phyloP scores from a whole-genome alignment of 2,888 invertebrate species.

The Hololepta plana region DNA sequence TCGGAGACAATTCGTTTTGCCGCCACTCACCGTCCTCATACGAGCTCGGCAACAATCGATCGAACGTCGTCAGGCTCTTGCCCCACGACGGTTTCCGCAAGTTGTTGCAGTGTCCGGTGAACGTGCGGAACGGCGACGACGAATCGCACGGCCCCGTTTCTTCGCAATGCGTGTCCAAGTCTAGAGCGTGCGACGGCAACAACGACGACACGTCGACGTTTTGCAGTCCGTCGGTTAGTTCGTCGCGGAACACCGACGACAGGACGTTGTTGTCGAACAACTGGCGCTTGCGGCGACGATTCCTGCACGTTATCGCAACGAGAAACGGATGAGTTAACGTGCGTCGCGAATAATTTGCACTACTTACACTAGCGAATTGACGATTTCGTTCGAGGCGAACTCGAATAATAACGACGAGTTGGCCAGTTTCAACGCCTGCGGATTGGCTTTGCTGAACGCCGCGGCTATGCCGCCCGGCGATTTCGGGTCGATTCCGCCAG shows the following conservation, averaged over 20 bases:
- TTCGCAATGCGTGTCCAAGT: constrained; percentile 52
- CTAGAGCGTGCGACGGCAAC: constrained; percentile 40
- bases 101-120: constrained; percentile 79
- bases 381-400: constrained; percentile 70
- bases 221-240: constrained; percentile 58
- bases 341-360: not conserved
- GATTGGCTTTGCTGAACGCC: constrained; percentile 78
- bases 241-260: constrained; percentile 39
- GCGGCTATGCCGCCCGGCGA: constrained; percentile 76
- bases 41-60: constrained; percentile 64
- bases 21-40: constrained; percentile 62
- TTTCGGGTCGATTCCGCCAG: constrained; percentile 67
- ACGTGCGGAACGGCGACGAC: constrained; percentile 48
- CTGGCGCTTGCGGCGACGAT: constrained; percentile 50
- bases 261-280: constrained; percentile 46
- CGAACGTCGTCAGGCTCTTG: constrained; percentile 70
- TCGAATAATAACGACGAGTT: constrained; percentile 77
- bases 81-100: constrained; percentile 65
- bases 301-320: too few relatives aligned
- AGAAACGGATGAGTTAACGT: too few relatives aligned
- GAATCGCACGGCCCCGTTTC: constrained; percentile 55
- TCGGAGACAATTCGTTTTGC: constrained; percentile 1
- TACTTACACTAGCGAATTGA: constrained; percentile 39
- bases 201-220: constrained; percentile 61
- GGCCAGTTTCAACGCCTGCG: constrained; percentile 62